Evolutionary conservation across 2,797 vertebrate genomes (phyloP), one percentile per base, ranked within the genome.

Genomic region (Melanotaenia maccullochi): DNA sequence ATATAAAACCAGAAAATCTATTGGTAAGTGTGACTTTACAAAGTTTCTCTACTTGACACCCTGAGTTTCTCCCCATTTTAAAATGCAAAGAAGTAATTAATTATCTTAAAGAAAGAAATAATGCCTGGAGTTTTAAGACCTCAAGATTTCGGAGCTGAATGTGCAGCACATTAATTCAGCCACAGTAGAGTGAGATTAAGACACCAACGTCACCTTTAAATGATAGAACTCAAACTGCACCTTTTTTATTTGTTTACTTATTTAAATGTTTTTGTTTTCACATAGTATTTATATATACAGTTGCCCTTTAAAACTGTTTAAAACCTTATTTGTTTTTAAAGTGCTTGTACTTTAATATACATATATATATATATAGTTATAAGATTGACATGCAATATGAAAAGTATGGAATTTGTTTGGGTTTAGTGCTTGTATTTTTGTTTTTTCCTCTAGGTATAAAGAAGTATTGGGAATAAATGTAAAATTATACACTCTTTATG

Each of bases 1-100:
- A 99, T 94, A 99, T 99, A 90, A 99, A 98, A 86, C 98, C 98
- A 0, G 97, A 99, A 87, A 99, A 99, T 85, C 94, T 99, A 67
- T 87, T 99, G 96, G 98, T 99, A 90, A 95, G 95, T 90, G 8
- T 30, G 38, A 40, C 25, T 63, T 5, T 38, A 32, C 5, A 64
- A 22, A 56, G 20, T 32, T 13, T 55, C 32, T 65, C 6, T 47
- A 22, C 25, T 59, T 49, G 3, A 30, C 0, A 0, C 33, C 49
- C 8, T 7, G 5, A 22, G 5, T 35, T 42, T 61, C 20, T 42
- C 3, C 22, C 9, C n/a, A 20, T 9, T 9, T 51, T 8, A 2
- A 22, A 49, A 22, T 8, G 2, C 44, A 9, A n/a, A 2, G 44
- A 49, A 49, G 14, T 44, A 44, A 5, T 44, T 16, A 44, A 44